Base-by-base conservation (phyloP, 2,888 invertebrate species). In the Galerucella pusilla region DNA sequence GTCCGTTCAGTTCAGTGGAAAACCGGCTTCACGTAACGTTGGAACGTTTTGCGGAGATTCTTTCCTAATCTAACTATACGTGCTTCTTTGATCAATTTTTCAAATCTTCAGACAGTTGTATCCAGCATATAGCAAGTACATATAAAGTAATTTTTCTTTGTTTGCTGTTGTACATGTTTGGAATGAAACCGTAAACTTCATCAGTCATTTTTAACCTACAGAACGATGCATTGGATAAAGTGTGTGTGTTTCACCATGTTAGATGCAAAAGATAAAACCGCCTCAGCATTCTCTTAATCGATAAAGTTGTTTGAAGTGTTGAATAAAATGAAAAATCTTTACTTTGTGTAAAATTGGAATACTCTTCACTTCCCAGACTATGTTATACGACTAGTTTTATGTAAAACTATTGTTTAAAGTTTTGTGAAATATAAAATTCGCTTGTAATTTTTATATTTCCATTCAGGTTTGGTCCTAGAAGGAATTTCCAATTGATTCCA, bases 191-290 rank as follows among this genome's bases (percentile, higher is more conserved):
- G 61, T 49, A 25, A 46, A 10, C 61, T 20, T 61, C 69, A 61
- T 69, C 46, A 60, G n/a, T 69, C 69, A 69, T 69, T 69, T 69
- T 46, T 69, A 69, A 68, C 60, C 28, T 46, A 46, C 45, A 60
- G 61, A 69, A 61, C 69, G 69, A 61, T 69, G 60, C 46, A 69
- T 61, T 60, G 60, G 60, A 14, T 69, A 61, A 69, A 67, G 35
- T 28, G 54, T 67, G n/a, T 49, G 35, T 11, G 67, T 54, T 67
- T 10, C 45, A 67, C 67, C 12, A 54, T 67, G 67, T 67, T 67
- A 57, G 57, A 57, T 57, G 16, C 16, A 16, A 20, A 16, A 20
- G 57, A 57, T 57, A 57, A 57, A 57, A 9, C 57, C 2, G 2
- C 20, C 57, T 57, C 16, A 57, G 57, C n/a, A 20, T 57, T 57